Conservation (phyloP, 2,797 vertebrate species). For the Tauraco hartlaubi region DNA sequence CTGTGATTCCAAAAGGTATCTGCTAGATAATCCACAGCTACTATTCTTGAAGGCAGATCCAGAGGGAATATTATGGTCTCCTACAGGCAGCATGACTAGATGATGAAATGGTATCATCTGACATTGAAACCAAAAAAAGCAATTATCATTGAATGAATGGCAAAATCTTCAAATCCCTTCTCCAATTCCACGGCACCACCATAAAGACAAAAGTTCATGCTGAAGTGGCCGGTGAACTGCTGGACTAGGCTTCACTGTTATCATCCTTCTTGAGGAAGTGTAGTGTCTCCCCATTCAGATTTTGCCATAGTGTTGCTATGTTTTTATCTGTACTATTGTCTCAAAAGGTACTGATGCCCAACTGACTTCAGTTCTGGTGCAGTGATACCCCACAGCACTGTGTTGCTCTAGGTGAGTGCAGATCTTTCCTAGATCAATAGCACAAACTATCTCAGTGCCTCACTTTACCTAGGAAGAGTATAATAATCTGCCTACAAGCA, state of each 20-base stretch:
- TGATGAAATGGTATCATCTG: not conserved
- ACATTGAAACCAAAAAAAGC: not conserved
- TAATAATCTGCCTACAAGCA: not conserved
- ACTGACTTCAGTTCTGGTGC: not conserved
- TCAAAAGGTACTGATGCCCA: not conserved
- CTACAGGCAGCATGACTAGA: not conserved
- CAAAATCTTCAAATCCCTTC: not conserved
- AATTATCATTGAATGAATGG: not conserved
- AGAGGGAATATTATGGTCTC: not conserved
- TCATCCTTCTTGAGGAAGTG: not conserved
- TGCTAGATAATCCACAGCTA: not conserved
- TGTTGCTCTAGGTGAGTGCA: not conserved
- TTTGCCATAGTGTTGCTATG: not conserved
- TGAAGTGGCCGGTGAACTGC: not conserved
- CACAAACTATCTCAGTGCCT: not conserved
- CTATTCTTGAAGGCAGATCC: not conserved
- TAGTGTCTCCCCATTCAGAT: not conserved
- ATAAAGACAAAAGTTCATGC: not conserved
- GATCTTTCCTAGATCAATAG: not conserved
- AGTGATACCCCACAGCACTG: not conserved
- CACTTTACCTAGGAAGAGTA: not conserved
- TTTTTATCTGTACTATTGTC: not conserved
- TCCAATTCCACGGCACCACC: not conserved
- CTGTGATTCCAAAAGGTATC: accelerated
- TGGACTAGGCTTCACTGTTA: not conserved